These are phyloP conservation scores for Sebastes schlegelii DNA, from an alignment of 2,113 vertebrate genomes.

Conservation along the genomic window DNA sequence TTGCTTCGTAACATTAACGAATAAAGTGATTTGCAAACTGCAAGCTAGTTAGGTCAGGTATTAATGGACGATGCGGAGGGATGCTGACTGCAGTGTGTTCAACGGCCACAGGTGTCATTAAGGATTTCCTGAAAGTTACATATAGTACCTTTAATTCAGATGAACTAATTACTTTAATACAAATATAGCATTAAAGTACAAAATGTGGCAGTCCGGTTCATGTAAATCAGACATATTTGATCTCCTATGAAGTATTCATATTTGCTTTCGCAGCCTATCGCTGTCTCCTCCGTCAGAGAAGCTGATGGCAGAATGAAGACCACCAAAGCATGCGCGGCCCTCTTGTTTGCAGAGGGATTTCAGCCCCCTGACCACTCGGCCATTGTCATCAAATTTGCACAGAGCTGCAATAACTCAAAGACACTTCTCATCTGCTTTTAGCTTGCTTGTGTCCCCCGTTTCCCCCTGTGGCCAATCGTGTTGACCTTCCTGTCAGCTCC, in stretches of 20 bases:
- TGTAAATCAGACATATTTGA: neutral
- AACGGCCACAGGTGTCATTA: too few species aligned
- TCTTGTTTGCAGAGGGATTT: slow-evolving; percentile 69
- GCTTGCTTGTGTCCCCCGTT: slow-evolving; percentile 51
- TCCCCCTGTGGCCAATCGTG: slow-evolving; percentile 51
- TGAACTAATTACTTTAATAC: neutral
- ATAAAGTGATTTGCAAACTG: too few species aligned
- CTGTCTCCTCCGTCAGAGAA: slow-evolving; percentile 28
- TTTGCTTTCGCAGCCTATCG: neutral
- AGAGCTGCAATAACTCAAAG: slow-evolving; percentile 79
- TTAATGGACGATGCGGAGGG: too few species aligned
- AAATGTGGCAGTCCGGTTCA: neutral
- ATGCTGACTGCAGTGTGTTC: too few species aligned
- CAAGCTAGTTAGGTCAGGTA: too few species aligned
- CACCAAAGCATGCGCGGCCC: slow-evolving; percentile 59
- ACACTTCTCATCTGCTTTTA: slow-evolving; percentile 74
- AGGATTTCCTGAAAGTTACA: too few species aligned
- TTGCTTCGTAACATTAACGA: too few species aligned
- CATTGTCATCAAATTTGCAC: slow-evolving; percentile 77
- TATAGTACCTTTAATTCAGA: too few species aligned
- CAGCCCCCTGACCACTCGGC: slow-evolving; percentile 63
- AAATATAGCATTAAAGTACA: neutral
- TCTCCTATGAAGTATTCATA: slow-evolving; percentile 32
- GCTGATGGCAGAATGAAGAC: slow-evolving; percentile 65
- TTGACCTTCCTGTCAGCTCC: slow-evolving; percentile 79